Conservation (phyloP, 2,797 vertebrate species). For the Apogon talboti region DNA sequence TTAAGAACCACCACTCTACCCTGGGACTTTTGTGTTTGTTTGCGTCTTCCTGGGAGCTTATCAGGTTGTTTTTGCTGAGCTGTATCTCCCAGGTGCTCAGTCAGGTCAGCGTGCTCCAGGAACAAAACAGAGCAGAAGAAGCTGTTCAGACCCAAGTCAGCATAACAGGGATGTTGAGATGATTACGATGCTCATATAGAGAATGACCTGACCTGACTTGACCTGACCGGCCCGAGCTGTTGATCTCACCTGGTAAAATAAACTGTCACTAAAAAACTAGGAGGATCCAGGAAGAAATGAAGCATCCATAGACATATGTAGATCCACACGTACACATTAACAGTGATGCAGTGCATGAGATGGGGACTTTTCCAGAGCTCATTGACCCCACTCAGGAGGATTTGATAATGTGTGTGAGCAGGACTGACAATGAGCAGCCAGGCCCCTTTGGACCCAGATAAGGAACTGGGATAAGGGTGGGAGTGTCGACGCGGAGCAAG, state of each 20-base stretch:
- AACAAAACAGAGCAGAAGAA: conserved; percentile 8
- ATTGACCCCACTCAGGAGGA: conserved; percentile 40
- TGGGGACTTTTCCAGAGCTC: conserved; percentile 42
- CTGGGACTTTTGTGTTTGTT: conserved; percentile 5
- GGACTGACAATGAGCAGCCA: conserved; percentile 49
- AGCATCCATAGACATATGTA: conserved; percentile 3
- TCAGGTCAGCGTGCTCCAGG: conserved; percentile 27
- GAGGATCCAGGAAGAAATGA: conserved; percentile 21
- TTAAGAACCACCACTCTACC: not conserved
- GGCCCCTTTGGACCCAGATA: conserved; percentile 57
- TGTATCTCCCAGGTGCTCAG: conserved; percentile 19
- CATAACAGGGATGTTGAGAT: conserved; percentile 17
- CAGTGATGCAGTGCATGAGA: conserved; percentile 10
- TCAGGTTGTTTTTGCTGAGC: conserved; percentile 17
- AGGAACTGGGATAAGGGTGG: conserved; percentile 65
- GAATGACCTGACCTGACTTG: not conserved
- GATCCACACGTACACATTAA: not conserved
- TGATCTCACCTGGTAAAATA: conserved; percentile 41
- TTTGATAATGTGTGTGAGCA: conserved; percentile 36
- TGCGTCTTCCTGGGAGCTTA: not conserved
- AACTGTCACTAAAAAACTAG: conserved; percentile 33
- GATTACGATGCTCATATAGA: conserved; percentile 15
- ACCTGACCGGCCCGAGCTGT: conserved; percentile 14
- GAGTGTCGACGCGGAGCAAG: conserved; percentile 33
- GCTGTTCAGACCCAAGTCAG: conserved; percentile 11